Percentiles rank a stretch among this genome's conserved stretches.
These are phyloP conservation scores for Sminthopsis crassicaudata DNA, from an alignment of 2,113 vertebrate genomes.

Conservation along the genomic window DNA sequence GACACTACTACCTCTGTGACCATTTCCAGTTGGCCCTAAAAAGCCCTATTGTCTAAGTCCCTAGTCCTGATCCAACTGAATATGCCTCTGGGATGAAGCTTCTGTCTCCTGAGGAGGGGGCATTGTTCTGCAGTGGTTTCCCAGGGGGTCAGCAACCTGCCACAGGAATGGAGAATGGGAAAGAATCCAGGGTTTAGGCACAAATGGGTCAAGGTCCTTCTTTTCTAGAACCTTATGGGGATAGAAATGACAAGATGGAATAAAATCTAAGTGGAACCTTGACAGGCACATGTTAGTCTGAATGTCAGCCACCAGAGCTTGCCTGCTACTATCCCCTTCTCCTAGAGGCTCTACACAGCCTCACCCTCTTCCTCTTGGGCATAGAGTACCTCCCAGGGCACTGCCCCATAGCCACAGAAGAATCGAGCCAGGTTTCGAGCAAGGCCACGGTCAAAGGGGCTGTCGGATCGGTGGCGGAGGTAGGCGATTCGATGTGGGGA, in stretches of 20 bases:
- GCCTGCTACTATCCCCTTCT: neutral
- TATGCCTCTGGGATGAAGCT: neutral
- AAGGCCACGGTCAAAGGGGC: slow-evolving; percentile 94
- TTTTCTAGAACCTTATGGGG: neutral
- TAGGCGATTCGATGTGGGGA: slow-evolving; percentile 94
- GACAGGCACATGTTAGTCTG: slow-evolving; percentile 30
- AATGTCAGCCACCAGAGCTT: neutral
- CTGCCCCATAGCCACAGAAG: slow-evolving; percentile 90
- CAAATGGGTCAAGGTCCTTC: neutral
- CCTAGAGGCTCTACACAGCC: slow-evolving; percentile 39
- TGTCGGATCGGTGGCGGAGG: slow-evolving; percentile 90
- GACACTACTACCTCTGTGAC: neutral
- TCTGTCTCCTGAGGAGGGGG: neutral
- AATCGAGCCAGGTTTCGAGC: slow-evolving; percentile 94
- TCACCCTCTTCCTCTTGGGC: slow-evolving; percentile 85
- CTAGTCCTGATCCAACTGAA: neutral
- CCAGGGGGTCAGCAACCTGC: neutral
- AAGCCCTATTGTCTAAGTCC: neutral
- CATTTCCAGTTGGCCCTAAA: neutral
- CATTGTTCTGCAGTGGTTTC: neutral
- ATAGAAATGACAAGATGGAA: neutral
- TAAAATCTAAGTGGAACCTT: neutral
- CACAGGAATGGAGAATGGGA: neutral
- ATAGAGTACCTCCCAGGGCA: slow-evolving; percentile 93
- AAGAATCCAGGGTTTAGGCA: neutral